Percentiles rank a stretch among this genome's conserved stretches.
phyloP scores from a whole-genome alignment of 2,113 vertebrate genomes.

The Morone saxatilis region DNA sequence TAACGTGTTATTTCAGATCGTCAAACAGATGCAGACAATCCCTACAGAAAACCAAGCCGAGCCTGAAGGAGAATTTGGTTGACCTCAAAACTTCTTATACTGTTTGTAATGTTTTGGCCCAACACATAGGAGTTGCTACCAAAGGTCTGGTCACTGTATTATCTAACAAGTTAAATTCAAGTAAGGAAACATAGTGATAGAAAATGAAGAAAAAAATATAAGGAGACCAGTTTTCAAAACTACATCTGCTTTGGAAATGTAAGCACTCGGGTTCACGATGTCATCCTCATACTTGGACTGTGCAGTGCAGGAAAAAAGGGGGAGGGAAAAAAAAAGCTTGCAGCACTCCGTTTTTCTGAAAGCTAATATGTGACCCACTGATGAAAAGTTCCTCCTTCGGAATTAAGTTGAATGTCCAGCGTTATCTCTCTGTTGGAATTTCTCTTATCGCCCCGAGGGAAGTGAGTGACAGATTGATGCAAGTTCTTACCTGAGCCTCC shows the following conservation, averaged over 20 bases:
- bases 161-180: constrained; percentile 70
- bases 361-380: constrained; percentile 84
- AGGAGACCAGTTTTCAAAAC: constrained; percentile 49
- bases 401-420: constrained; percentile 85
- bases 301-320: constrained; percentile 50
- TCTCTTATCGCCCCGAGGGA: constrained; percentile 86
- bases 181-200: constrained; percentile 54
- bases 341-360: constrained; percentile 73
- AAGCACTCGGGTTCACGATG: constrained; percentile 66
- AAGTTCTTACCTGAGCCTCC: constrained; percentile 86
- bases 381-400: constrained; percentile 86
- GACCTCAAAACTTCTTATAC: constrained; percentile 61
- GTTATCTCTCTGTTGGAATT: constrained; percentile 86
- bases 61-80: constrained; percentile 45
- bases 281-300: constrained; percentile 60
- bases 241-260: constrained; percentile 67
- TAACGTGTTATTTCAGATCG: constrained; percentile 34
- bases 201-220: constrained; percentile 46
- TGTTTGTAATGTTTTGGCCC: constrained; percentile 60
- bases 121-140: constrained; percentile 33
- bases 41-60: constrained; percentile 19
- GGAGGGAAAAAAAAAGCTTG: constrained; percentile 22
- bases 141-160: constrained; percentile 58
- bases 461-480: constrained; percentile 89
- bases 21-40: constrained; percentile 49